Evolutionary conservation across 2,113 vertebrate species (phyloP), one percentile per base, ranked within the genome.

Genomic region (Tylochromis polylepis): DNA sequence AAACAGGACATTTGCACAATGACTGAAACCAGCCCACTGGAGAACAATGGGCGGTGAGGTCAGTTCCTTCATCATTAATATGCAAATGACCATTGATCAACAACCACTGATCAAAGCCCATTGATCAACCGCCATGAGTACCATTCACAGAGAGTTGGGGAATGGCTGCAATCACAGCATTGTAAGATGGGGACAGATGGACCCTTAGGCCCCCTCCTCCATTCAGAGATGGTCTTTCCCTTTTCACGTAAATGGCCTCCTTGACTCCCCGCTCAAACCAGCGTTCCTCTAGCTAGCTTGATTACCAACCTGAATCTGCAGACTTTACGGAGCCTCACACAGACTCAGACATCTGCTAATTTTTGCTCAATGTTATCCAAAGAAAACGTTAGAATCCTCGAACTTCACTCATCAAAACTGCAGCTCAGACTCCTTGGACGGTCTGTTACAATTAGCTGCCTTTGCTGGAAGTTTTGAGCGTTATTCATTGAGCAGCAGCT

Each of bases 151-250:
- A 2, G 58, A 34, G 29, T 20, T 20, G 29, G 29, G 29, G 29
- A 29, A 29, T 29, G 29, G 29, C 29, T 29, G 29, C 29, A 29
- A 29, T 4, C 29, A 29, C 29, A 29, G 29, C 29, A 29, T 29
- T 34, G 58, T 60, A 20, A 60, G 29, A 34, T 6, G n/a, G n/a
- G n/a, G n/a, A n/a, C n/a, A n/a, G 59, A 60, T 60, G 29, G 0
- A 60, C 29, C 3, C 9, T 11, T 62, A 20, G 0, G 9, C 29
- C 29, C 27, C 29, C 16, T 34, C 59, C 59, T 34, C 1, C 0
- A 34, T 1, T 0, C 59, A 34, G 16, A 34, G 29, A 34, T 2
- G 29, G 59, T 62, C 29, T 62, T 62, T 62, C 9, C 9, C 59
- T 5, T 60, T 60, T 34, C 59, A 62, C 3, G 0, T 62, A 34